These are phyloP conservation scores for Gymnothorax reevesii DNA, from an alignment of 2,797 vertebrate genomes.

Conservation along the genomic window DNA sequence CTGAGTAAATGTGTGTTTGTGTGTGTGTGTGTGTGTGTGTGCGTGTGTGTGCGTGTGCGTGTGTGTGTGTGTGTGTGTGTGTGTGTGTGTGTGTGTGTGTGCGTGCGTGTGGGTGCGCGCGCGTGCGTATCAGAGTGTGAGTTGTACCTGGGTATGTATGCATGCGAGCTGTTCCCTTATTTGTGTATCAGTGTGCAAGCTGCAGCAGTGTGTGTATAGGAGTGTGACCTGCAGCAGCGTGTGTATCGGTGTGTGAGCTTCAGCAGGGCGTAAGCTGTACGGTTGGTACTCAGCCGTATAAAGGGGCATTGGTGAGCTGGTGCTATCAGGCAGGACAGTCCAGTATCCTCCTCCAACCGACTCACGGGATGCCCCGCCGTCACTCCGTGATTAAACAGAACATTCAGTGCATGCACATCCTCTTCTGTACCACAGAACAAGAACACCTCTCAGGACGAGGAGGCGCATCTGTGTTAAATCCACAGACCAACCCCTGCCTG, in stretches of 20 bases:
- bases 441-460: neutral
- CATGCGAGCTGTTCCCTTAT: no score
- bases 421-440: neutral
- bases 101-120: no score
- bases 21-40: neutral
- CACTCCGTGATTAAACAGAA: neutral
- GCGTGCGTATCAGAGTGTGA: neutral
- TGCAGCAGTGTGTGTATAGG: neutral
- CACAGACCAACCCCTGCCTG: neutral
- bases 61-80: no score
- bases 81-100: no score
- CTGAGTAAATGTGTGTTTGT: neutral
- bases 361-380: neutral
- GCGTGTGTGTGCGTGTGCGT: neutral
- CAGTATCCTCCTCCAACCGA: neutral
- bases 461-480: neutral
- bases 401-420: neutral
- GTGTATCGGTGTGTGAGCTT: neutral
- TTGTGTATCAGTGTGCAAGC: neutral
- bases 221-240: neutral
- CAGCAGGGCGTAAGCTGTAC: neutral
- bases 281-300: neutral
- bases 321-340: neutral
- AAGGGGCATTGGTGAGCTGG: neutral
- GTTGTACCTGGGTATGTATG: neutral